These are phyloP conservation scores for Macrotus californicus DNA, from an alignment of 2,113 vertebrate species.

Conservation along the genomic window DNA sequence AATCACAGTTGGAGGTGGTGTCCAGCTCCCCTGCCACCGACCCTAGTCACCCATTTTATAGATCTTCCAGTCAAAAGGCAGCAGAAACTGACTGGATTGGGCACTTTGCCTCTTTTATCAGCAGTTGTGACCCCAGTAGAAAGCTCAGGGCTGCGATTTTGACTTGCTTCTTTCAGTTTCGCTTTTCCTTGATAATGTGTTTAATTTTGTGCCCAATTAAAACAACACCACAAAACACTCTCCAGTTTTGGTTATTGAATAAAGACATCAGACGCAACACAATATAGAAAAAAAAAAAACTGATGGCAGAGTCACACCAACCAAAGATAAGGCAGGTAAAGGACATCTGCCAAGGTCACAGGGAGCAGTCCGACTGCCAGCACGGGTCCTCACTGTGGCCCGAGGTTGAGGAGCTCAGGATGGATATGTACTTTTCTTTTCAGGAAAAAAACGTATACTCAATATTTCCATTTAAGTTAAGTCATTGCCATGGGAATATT, in stretches of 20 bases:
- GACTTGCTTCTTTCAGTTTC: conserved; percentile 36
- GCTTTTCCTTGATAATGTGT: conserved; percentile 56
- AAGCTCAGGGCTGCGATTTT: conserved; percentile 20
- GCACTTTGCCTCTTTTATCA: not conserved
- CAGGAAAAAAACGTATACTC: not conserved
- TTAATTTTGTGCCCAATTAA: conserved; percentile 28
- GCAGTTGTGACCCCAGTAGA: not conserved
- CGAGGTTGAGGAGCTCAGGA: not conserved
- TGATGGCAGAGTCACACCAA: not conserved
- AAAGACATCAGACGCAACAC: not conserved
- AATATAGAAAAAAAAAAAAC: not conserved
- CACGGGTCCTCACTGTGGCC: not conserved
- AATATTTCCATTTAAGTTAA: not conserved
- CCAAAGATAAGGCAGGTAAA: not conserved
- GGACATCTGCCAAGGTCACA: too few relatives aligned
- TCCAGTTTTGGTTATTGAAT: not conserved
- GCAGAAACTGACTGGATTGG: rapidly evolving
- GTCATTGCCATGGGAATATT: not conserved
- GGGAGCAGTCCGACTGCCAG: not conserved
- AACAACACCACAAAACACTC: not conserved
- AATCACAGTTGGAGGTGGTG: too few relatives aligned
- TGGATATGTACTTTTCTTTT: not conserved
- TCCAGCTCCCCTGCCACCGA: not conserved
- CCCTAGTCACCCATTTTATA: not conserved
- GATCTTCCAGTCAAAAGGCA: not conserved